Evolutionary conservation across 2,113 vertebrate genomes (phyloP).

Genomic region (Varanus salvator): DNA sequence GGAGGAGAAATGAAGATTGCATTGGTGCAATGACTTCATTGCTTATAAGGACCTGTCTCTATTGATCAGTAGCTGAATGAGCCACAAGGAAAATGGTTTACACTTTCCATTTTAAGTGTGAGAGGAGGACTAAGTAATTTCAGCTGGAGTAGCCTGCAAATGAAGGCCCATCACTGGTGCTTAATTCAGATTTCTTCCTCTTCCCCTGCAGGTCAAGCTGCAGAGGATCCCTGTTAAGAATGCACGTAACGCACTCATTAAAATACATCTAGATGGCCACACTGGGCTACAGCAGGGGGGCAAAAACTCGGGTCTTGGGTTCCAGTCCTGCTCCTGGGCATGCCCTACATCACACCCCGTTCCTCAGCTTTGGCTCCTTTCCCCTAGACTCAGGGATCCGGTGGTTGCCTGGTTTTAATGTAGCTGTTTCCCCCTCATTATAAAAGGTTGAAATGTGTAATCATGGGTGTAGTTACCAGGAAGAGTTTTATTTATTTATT

Average conservation of each 20-base stretch:
- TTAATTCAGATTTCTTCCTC: slow-evolving; percentile 3
- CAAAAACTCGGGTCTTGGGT: too few relatives aligned
- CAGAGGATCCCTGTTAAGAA: neutral
- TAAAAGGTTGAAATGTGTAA: too few relatives aligned
- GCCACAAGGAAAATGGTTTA: slow-evolving; percentile 22
- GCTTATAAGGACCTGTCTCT: slow-evolving; percentile 55
- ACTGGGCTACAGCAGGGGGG: too few relatives aligned
- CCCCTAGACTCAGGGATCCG: too few relatives aligned
- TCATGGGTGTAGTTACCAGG: too few relatives aligned
- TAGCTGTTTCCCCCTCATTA: too few relatives aligned
- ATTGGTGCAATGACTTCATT: slow-evolving; percentile 32
- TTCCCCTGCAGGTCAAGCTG: neutral
- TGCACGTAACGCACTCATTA: neutral
- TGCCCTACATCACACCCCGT: too few relatives aligned
- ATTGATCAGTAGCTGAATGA: slow-evolving; percentile 53
- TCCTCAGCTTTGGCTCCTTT: too few relatives aligned
- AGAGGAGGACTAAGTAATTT: slow-evolving; percentile 43
- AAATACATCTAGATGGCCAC: neutral
- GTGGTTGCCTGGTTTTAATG: too few relatives aligned
- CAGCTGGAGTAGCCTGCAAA: neutral
- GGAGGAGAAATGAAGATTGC: slow-evolving; percentile 35
- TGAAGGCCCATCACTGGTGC: neutral
- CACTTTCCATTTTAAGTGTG: slow-evolving; percentile 52
- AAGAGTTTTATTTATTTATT: too few relatives aligned
- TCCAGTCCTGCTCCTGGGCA: too few relatives aligned